These are phyloP conservation scores for Himalopsyche anomala DNA, from an alignment of 2,888 invertebrate species.

Conservation along the genomic window DNA sequence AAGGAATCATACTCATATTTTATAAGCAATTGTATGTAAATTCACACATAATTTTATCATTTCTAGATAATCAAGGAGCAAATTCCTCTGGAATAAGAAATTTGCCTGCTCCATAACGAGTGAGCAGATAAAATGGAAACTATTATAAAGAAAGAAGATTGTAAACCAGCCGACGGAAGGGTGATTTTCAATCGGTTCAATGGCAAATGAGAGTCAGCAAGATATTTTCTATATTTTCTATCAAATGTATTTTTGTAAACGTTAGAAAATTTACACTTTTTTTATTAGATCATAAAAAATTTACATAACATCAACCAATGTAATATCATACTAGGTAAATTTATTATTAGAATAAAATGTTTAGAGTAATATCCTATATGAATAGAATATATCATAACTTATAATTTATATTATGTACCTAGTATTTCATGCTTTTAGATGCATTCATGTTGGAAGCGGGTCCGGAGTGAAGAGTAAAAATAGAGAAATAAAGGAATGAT, in stretches of 20 bases:
- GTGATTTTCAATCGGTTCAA: background rate
- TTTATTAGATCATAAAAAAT: slow-evolving; percentile 12
- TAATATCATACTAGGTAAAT: background rate
- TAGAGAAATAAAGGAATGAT: slow-evolving; percentile 1
- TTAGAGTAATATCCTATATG: slow-evolving; percentile 2
- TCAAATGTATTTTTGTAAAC: slow-evolving; percentile 20
- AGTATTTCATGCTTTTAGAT: slow-evolving; percentile 22
- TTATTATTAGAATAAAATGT: background rate
- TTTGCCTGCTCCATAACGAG: background rate
- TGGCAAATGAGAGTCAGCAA: background rate
- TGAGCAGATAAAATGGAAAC: slow-evolving; percentile 66
- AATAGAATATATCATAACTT: background rate
- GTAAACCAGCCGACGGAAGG: background rate
- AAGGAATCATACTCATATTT: too few relatives aligned
- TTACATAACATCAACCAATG: background rate
- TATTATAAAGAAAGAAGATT: slow-evolving; percentile 5
- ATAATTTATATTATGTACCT: background rate
- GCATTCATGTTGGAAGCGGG: slow-evolving; percentile 16
- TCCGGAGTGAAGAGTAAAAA: background rate
- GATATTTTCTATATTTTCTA: slow-evolving; percentile 29
- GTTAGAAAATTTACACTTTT: slow-evolving; percentile 12
- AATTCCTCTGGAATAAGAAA: slow-evolving; percentile 81
- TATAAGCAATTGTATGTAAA: too few relatives aligned
- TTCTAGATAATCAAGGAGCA: slow-evolving; percentile 84
- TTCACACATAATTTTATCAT: slow-evolving; percentile 67